These are phyloP conservation scores for Meghimatium bilineatum DNA, from an alignment of 2,888 invertebrate species.

Conservation along the genomic window DNA sequence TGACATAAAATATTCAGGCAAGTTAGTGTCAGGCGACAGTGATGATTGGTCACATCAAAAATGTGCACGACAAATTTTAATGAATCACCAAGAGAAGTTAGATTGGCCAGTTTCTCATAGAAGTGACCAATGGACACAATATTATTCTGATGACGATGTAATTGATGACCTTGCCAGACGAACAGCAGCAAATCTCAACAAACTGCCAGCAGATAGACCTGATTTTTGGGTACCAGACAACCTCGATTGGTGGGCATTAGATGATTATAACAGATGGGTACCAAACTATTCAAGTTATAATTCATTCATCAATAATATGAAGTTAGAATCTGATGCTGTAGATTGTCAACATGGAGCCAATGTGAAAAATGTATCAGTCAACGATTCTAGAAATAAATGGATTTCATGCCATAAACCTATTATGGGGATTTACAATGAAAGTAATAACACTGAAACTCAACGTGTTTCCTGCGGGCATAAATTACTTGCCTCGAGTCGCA, in stretches of 20 bases:
- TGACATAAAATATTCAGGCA: not conserved
- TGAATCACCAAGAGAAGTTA: not conserved
- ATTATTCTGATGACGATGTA: not conserved
- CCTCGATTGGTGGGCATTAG: not conserved
- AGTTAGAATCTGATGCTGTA: not conserved
- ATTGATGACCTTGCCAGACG: constrained; percentile 9
- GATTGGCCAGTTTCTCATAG: not conserved
- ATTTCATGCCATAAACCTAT: not conserved
- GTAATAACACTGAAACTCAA: not conserved
- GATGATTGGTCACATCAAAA: not conserved
- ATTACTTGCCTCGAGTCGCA: not conserved
- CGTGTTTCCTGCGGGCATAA: not conserved
- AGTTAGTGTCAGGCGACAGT: too few species aligned
- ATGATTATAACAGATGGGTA: not conserved
- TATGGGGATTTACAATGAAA: not conserved
- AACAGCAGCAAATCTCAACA: constrained; percentile 2
- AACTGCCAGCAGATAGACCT: not conserved
- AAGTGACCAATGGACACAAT: not conserved
- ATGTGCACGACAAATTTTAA: not conserved
- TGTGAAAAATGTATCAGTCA: not conserved
- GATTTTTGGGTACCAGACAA: not conserved
- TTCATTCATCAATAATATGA: not conserved
- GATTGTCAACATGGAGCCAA: not conserved
- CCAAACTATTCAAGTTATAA: not conserved
- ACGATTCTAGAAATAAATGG: not conserved